Evolutionary conservation across 2,888 invertebrate species (phyloP).

Genomic region (Carpatolechia fugitivella): DNA sequence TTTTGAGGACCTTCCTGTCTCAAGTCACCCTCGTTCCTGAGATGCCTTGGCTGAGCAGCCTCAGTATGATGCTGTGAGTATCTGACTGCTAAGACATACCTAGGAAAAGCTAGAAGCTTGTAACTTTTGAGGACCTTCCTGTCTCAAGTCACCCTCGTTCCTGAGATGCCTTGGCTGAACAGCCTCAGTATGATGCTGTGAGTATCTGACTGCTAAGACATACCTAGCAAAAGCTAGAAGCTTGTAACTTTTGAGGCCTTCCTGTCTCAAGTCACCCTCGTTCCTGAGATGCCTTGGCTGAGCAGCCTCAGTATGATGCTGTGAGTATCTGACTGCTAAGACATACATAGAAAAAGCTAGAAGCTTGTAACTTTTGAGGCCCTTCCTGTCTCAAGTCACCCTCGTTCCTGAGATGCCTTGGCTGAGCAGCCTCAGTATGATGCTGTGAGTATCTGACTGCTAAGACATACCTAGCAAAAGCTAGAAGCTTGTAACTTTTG

Average conservation of each 20-base stretch:
- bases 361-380: no score
- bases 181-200: constrained; percentile 63
- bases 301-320: constrained; percentile 60
- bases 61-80: constrained; percentile 66
- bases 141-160: constrained; percentile 88
- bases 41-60: constrained; percentile 70
- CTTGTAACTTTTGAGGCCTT: no score
- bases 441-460: constrained; percentile 56
- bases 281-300: constrained; percentile 83
- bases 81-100: no score
- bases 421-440: constrained; percentile 59
- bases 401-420: constrained; percentile 86
- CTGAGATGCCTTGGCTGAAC: constrained; percentile 81
- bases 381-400: no score
- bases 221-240: no score
- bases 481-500: no score
- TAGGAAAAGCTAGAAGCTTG: no score
- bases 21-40: constrained; percentile 91
- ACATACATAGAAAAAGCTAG: no score
- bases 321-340: constrained; percentile 52
- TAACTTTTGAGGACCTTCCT: no score
- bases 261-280: constrained; percentile 88
- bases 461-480: no score
- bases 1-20: no score
- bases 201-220: no score